Evolutionary conservation across 2,888 invertebrate species (phyloP).

Genomic region (Callosobruchus maculatus): DNA sequence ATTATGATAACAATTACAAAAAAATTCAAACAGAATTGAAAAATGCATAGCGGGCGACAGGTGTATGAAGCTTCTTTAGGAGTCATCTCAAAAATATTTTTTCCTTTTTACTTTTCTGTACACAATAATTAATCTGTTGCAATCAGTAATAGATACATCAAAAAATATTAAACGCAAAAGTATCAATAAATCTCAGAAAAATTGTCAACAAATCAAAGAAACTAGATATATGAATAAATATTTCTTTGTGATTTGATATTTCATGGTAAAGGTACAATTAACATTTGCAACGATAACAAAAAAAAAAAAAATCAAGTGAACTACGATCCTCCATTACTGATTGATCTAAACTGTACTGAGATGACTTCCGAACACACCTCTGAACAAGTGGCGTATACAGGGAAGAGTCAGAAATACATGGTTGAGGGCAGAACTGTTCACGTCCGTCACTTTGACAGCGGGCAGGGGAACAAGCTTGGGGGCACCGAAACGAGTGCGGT

Average conservation of each 20-base stretch:
- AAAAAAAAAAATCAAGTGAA: background rate
- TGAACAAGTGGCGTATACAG: background rate
- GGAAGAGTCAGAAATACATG: slow-evolving; percentile 14
- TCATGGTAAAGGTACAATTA: no score
- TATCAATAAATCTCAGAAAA: background rate
- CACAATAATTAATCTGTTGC: background rate
- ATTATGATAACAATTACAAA: background rate
- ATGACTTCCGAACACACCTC: background rate
- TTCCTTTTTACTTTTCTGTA: background rate
- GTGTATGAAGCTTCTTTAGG: background rate
- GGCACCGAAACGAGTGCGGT: slow-evolving; percentile 37
- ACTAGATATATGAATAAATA: background rate
- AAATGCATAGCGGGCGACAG: background rate
- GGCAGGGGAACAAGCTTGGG: slow-evolving; percentile 41
- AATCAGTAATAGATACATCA: background rate
- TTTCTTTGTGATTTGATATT: background rate
- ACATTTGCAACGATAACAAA: no score
- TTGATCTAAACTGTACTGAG: no score
- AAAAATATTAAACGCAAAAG: no score
- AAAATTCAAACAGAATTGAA: background rate
- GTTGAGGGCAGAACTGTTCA: slow-evolving; percentile 44
- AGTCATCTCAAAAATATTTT: background rate
- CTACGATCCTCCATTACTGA: no score
- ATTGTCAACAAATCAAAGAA: background rate
- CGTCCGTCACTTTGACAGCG: slow-evolving; percentile 38